These are phyloP conservation scores for Chelmon rostratus DNA, from an alignment of 2,797 vertebrate species.

Conservation along the genomic window DNA sequence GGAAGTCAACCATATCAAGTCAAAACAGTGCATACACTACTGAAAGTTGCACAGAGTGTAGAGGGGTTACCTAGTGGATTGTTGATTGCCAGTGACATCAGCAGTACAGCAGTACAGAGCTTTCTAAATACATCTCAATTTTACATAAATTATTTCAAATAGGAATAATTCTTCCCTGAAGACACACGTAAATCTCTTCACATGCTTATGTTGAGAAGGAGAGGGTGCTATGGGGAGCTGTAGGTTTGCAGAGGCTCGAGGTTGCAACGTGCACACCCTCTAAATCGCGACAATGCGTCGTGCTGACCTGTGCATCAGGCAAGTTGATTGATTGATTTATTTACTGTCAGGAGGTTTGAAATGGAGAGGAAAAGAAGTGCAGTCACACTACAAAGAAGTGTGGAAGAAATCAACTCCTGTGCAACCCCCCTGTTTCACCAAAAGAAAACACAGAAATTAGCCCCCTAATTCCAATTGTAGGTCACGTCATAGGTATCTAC, in stretches of 20 bases:
- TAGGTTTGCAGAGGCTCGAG: not conserved
- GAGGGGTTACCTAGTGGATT: not conserved
- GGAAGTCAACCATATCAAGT: not conserved
- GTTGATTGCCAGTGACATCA: not conserved
- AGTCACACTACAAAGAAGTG: too few species aligned
- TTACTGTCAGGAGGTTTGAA: too few species aligned
- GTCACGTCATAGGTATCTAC: not conserved
- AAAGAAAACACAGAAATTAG: not conserved
- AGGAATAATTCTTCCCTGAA: too few species aligned
- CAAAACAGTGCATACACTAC: not conserved
- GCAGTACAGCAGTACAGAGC: not conserved
- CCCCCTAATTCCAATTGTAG: not conserved
- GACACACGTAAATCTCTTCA: not conserved
- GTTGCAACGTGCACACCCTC: too few species aligned
- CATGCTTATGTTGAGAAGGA: not conserved
- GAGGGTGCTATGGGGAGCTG: too few species aligned
- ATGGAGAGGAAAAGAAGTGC: too few species aligned
- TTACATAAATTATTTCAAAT: not conserved
- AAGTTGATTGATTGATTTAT: not conserved
- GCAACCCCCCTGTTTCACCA: too few species aligned
- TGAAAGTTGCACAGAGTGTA: not conserved
- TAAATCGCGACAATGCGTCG: too few species aligned
- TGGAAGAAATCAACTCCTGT: too few species aligned
- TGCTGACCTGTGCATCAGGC: not conserved
- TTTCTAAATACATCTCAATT: not conserved